phyloP scores from a whole-genome alignment of 2,888 invertebrate genomes.

The Caenorhabditis sp. region DNA sequence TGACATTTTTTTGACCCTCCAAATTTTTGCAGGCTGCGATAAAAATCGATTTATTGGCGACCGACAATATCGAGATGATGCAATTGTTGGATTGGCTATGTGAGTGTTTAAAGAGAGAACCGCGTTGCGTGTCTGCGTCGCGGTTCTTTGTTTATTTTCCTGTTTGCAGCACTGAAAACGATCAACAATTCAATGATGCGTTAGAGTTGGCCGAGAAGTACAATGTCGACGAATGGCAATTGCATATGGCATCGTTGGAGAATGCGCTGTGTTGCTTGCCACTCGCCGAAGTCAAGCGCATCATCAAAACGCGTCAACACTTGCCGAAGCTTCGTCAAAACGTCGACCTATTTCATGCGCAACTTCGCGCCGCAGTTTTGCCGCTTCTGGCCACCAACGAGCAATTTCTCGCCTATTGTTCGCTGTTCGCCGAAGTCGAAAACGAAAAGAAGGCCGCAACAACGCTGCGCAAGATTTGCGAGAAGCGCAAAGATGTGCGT shows the following conservation, averaged over 20 bases:
- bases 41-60: constrained; percentile 56
- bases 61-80: constrained; percentile 48
- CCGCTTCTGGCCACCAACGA: constrained; percentile 44
- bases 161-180: constrained; percentile 48
- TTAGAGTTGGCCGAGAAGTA: constrained; percentile 49
- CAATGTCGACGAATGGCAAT: constrained; percentile 40
- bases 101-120: too few relatives aligned
- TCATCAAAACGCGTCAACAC: constrained; percentile 41
- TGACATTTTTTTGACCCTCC: too few relatives aligned
- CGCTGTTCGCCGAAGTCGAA: constrained; percentile 38
- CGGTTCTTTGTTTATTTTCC: background rate
- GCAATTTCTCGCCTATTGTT: constrained; percentile 45
- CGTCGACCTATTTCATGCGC: constrained; percentile 33
- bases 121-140: too few relatives aligned
- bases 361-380: constrained; percentile 36
- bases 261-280: constrained; percentile 45
- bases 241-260: constrained; percentile 58
- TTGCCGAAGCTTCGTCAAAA: constrained; percentile 30
- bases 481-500: constrained; percentile 28
- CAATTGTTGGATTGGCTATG: constrained; percentile 56
- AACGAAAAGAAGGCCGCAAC: constrained; percentile 38
- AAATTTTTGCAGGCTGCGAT: constrained; percentile 44
- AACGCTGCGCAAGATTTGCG: constrained; percentile 36
- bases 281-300: constrained; percentile 29
- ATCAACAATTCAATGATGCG: constrained; percentile 47